Conservation (phyloP, 2,797 vertebrate genomes). For the Silurus lanzhouensis region DNA sequence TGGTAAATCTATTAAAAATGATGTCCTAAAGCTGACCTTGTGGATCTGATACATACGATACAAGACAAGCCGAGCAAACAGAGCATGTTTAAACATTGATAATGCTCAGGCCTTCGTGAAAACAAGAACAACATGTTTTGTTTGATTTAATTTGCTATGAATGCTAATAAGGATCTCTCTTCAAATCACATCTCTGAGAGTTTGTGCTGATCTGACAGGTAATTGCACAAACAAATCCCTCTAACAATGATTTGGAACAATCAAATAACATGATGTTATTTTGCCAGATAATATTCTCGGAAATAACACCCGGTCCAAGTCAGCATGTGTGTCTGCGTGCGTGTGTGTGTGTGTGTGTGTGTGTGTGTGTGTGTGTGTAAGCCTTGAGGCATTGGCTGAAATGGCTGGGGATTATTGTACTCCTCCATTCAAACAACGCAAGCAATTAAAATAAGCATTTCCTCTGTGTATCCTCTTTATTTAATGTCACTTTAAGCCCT, state of each 20-base stretch:
- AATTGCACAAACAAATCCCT: slow-evolving; percentile 64
- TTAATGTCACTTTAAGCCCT: slow-evolving; percentile 35
- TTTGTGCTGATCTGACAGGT: slow-evolving; percentile 64
- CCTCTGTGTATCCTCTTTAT: slow-evolving; percentile 1
- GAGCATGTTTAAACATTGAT: slow-evolving; percentile 15
- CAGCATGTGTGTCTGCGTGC: neutral
- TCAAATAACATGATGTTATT: slow-evolving; percentile 50
- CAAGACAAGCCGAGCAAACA: neutral
- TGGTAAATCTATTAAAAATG: neutral
- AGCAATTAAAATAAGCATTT: slow-evolving; percentile 8
- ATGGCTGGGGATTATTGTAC: slow-evolving; percentile 14
- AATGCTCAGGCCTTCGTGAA: slow-evolving; percentile 1
- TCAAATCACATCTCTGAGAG: slow-evolving; percentile 68
- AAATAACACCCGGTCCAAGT: slow-evolving; percentile 51
- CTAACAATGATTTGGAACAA: slow-evolving; percentile 53
- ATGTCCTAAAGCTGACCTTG: neutral
- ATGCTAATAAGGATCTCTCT: slow-evolving; percentile 64
- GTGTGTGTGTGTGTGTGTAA: neutral
- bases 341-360: neutral
- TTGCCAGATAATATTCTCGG: slow-evolving; percentile 21
- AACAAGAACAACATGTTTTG: slow-evolving; percentile 13
- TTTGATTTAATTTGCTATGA: slow-evolving; percentile 28
- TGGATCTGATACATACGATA: neutral
- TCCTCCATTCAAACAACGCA: slow-evolving; percentile 29
- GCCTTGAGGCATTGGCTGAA: slow-evolving; percentile 25